These are phyloP conservation scores for Metaphire vulgaris DNA, from an alignment of 1,140 invertebrate genomes.

Conservation along the genomic window DNA sequence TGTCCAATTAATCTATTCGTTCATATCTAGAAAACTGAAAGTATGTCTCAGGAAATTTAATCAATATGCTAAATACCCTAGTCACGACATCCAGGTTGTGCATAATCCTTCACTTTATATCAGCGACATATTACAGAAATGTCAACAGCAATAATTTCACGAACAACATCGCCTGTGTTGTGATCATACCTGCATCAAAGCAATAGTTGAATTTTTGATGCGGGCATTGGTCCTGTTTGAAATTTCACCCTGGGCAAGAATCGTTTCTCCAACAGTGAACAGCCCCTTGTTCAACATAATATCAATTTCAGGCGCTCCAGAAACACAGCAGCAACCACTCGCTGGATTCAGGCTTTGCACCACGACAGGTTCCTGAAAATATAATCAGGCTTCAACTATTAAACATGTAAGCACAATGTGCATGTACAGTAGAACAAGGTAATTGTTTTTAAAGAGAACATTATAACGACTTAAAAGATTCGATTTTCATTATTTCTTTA, in stretches of 20 bases:
- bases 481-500: no score
- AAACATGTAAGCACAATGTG: not conserved
- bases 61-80: not conserved
- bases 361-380: not conserved
- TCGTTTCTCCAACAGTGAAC: not conserved
- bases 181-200: not conserved
- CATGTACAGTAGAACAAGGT: no score
- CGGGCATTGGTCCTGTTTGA: not conserved
- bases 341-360: not conserved
- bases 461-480: no score
- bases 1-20: not conserved
- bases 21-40: not conserved
- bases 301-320: not conserved
- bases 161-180: not conserved
- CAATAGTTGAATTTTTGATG: not conserved
- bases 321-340: not conserved
- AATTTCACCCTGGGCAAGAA: not conserved
- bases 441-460: no score
- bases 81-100: no score
- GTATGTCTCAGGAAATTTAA: not conserved
- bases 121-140: not conserved
- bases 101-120: no score
- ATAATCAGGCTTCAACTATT: not conserved
- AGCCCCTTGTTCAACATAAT: not conserved
- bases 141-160: not conserved